Percentiles rank a stretch among this genome's conserved stretches.
Evolutionary conservation across 2,797 vertebrate species (phyloP).

Genomic region (Acanthopagrus latus): DNA sequence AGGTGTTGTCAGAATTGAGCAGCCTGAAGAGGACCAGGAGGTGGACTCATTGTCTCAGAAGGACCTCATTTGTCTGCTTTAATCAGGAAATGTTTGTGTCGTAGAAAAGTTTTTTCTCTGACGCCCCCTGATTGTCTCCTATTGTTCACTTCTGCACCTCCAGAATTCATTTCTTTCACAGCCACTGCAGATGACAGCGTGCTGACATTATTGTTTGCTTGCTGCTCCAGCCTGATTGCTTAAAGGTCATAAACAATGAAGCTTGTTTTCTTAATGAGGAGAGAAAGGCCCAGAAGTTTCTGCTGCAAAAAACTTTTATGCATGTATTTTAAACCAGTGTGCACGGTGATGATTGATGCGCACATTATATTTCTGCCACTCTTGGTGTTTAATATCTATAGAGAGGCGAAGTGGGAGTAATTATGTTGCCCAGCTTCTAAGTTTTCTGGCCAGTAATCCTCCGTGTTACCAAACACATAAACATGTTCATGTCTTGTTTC

Average conservation of each 20-base stretch:
- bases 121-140: neutral
- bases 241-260: neutral
- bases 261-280: neutral
- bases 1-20: neutral
- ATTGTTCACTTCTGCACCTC: neutral
- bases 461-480: neutral
- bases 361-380: too few relatives aligned
- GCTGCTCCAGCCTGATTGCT: neutral
- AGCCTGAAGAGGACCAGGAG: neutral
- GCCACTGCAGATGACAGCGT: neutral
- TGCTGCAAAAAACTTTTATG: neutral
- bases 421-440: too few relatives aligned
- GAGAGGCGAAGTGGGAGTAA: too few relatives aligned
- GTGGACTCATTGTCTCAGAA: neutral
- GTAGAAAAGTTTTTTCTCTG: neutral
- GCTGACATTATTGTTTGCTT: neutral
- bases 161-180: neutral
- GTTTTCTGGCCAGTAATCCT: neutral
- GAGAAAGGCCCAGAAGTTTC: neutral
- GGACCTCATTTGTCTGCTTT: neutral
- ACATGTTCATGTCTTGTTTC: too few relatives aligned
- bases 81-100: neutral
- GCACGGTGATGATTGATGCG: too few relatives aligned
- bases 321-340: neutral
- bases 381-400: too few relatives aligned